Evolutionary conservation across 2,113 vertebrate genomes (phyloP).

Genomic region (Lepus americanus): DNA sequence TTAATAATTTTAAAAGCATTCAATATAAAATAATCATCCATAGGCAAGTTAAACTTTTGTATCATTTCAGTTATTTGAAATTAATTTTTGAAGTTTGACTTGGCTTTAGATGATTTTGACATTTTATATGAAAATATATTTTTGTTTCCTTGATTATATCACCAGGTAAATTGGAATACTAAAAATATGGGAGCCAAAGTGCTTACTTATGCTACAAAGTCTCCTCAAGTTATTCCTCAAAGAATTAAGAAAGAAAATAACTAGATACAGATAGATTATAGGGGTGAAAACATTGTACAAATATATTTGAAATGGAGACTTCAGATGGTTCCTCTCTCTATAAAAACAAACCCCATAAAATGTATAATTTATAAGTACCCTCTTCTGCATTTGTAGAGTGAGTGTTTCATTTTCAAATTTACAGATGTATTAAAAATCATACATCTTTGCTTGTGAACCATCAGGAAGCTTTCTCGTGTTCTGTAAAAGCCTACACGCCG

Average conservation of each 20-base stretch:
- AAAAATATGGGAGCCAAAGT: conserved; percentile 45
- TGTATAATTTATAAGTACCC: conserved; percentile 35
- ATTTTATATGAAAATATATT: not conserved
- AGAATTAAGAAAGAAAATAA: conserved; percentile 57
- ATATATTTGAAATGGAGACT: not conserved
- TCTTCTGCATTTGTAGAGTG: conserved; percentile 42
- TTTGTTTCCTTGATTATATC: conserved; percentile 28
- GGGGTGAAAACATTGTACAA: not conserved
- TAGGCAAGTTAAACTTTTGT: conserved; percentile 1
- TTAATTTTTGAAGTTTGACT: conserved; percentile 55
- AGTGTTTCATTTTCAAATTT: conserved; percentile 69
- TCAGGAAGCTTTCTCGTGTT: conserved; percentile 38
- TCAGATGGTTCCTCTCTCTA: conserved; percentile 36
- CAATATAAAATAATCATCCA: conserved; percentile 3
- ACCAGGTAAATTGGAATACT: conserved; percentile 17
- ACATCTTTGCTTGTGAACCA: not conserved
- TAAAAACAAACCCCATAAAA: conserved; percentile 56
- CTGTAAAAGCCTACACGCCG: conserved; percentile 62
- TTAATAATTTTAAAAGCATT: conserved; percentile 33
- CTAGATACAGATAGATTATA: conserved; percentile 18
- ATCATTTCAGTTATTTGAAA: conserved; percentile 54
- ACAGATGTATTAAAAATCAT: conserved; percentile 61
- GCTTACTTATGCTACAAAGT: not conserved
- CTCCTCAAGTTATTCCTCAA: not conserved
- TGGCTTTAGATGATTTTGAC: not conserved